Base-by-base conservation (phyloP, 2,888 invertebrate species). In the Acanthosepion lycidas region DNA sequence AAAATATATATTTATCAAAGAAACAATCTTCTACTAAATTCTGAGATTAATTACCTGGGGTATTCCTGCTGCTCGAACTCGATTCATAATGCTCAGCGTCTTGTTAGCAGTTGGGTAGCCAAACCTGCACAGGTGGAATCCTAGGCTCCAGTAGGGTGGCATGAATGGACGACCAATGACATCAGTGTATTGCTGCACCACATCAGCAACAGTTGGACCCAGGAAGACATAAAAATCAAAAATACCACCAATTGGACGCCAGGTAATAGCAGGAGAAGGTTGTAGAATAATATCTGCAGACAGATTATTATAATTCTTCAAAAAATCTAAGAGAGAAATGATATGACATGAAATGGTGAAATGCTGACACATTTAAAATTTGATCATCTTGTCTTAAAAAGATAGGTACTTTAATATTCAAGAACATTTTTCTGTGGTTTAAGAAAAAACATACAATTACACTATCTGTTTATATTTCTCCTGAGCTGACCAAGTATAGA, bases 91-190 rank as follows among this genome's bases (percentile, higher is more conserved):
- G 12, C 94, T 95, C 94, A 96, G 94, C 23, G 96, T 96, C n/a
- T 95, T 95, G 91, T 95, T 95, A 6, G 95, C 96, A 91, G 96
- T 96, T 91, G 95, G 95, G 95, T 96, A 96, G 26, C 97, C 97
- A 96, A 96, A 98, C 98, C 98, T 98, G 98, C 98, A 98, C 91
- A 99, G 97, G 97, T 99, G 99, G 97, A 98, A 99, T 0, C 99
- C 99, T 0, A 99, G 98, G 9, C 98, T 98, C 99, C 99, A 99
- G 97, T 98, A 97, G 42, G 97, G 97, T 20, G 96, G 97, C 96
- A 97, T 96, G 94, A 96, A 96, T 1, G 96, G 95, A n/a, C 94
- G 95, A 55, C 96, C 96, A 93, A 97, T 95, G 51, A 97, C 95
- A 94, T 96, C 95, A 78, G 96, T 96, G 95, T 96, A 96, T 94